Evolutionary conservation across 2,888 invertebrate species (phyloP).

Genomic region (Hydrotaea diabolus): DNA sequence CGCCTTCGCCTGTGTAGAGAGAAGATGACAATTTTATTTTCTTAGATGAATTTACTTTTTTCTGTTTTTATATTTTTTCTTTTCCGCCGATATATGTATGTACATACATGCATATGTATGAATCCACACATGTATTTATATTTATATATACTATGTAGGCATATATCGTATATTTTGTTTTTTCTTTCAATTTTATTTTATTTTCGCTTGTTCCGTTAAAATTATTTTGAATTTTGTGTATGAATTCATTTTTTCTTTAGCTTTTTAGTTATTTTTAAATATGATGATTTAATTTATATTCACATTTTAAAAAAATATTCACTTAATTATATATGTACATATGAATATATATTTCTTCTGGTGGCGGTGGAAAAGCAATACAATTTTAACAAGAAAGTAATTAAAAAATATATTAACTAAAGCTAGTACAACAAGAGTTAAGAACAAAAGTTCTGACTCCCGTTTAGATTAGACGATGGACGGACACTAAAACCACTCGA

Average conservation of each 20-base stretch:
- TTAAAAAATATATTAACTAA: no score
- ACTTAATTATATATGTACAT: conserved; percentile 12
- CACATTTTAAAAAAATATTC: conserved; percentile 26
- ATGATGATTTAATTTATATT: conserved; percentile 65
- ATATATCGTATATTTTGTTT: conserved; percentile 19
- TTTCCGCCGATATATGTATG: not conserved
- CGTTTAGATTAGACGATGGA: not conserved
- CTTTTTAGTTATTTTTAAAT: conserved; percentile 63
- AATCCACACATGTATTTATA: conserved; percentile 44
- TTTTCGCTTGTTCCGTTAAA: conserved; percentile 59
- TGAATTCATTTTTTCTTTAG: conserved; percentile 19
- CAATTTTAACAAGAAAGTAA: no score
- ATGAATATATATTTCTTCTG: not conserved
- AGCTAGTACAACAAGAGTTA: no score
- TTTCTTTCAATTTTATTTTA: conserved; percentile 29
- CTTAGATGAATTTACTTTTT: not conserved
- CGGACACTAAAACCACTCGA: conserved; percentile 1
- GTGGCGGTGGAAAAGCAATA: no score
- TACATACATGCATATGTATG: conserved; percentile 14
- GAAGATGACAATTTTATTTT: conserved; percentile 24
- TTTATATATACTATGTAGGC: conserved; percentile 25
- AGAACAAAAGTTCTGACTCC: not conserved
- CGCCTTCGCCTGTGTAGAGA: not conserved
- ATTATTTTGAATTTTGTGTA: conserved; percentile 49
- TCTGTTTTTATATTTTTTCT: not conserved